Evolutionary conservation across 2,113 vertebrate species (phyloP), one percentile per base, ranked within the genome.

Genomic region (Tragelaphus scriptus): DNA sequence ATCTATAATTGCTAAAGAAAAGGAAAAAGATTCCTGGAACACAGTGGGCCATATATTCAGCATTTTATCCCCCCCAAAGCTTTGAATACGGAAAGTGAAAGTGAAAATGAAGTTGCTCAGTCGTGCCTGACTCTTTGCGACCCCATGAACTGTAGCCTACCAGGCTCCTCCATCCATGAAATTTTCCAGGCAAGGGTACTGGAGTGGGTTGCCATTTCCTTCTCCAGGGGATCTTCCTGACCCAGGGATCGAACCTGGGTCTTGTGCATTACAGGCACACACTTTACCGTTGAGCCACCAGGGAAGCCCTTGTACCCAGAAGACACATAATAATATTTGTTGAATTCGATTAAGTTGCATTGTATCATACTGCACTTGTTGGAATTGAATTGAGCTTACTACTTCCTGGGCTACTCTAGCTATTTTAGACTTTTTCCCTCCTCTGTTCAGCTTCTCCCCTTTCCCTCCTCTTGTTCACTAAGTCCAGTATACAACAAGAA

Each of bases 111-210:
- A 23, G 65, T 71, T 4, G 0, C 68, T 71, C 10, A 71, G 68
- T 12, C 5, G 0, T 23, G 68, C 2, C n/a, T 1, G 2, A 36
- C n/a, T 71, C 68, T 40, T 71, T 23, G n/a, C 3, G 10, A 40
- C 10, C 0, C 19, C 68, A 13, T 71, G 36, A 10, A 6, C 68
- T 71, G 68, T 12, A 23, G n/a, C 68, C 68, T 12, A 6, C 68
- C 68, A 71, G 68, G 19, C 19, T 40, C 19, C n/a, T 71, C n/a
- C 68, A 4, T 71, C 68, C n/a, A 23, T 71, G 68, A 5, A 23
- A 71, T 71, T 40, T 23, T 71, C 68, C n/a, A 71, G 19, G 68
- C 68, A 40, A 36, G n/a, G 40, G 5, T 36, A 23, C 10, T 71
- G n/a, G 68, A 71, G 68, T 23, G 68, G n/a, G n/a, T 6, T 71